Conservation (phyloP, 2,113 vertebrate genomes). For the Leptocoma aspasia region DNA sequence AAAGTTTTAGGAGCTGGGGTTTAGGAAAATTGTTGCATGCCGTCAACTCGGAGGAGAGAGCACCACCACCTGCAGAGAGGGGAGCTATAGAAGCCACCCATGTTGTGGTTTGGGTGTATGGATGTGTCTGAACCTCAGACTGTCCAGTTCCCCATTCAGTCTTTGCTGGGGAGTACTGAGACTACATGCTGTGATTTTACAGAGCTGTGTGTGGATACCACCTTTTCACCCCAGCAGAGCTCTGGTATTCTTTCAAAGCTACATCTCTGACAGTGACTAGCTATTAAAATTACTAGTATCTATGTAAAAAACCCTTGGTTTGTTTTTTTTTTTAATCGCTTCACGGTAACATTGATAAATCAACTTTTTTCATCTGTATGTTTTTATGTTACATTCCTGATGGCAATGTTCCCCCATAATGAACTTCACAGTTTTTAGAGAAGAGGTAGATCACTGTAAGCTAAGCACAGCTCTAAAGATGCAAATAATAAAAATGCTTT, state of each 20-base stretch:
- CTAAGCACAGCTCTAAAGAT: background rate
- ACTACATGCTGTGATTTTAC: background rate
- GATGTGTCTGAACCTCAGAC: background rate
- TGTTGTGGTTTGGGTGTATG: background rate
- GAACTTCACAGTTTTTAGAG: background rate
- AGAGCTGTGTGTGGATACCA: background rate
- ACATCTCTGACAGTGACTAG: background rate
- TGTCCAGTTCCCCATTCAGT: background rate
- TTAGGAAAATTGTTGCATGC: background rate
- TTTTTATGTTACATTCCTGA: background rate
- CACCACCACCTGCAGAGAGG: background rate
- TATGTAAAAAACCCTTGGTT: background rate
- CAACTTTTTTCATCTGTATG: background rate
- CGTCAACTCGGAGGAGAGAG: background rate
- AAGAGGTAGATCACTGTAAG: background rate
- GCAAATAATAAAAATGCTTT: background rate
- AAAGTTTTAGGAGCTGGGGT: background rate
- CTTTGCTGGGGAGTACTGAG: background rate
- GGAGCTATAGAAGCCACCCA: accelerated
- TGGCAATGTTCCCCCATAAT: background rate
- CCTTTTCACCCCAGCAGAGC: background rate
- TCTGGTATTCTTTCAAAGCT: background rate
- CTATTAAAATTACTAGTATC: background rate
- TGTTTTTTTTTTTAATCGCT: background rate
- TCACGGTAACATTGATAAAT: background rate